Conservation (phyloP, 2,888 invertebrate species). For the Merodon equestris region DNA sequence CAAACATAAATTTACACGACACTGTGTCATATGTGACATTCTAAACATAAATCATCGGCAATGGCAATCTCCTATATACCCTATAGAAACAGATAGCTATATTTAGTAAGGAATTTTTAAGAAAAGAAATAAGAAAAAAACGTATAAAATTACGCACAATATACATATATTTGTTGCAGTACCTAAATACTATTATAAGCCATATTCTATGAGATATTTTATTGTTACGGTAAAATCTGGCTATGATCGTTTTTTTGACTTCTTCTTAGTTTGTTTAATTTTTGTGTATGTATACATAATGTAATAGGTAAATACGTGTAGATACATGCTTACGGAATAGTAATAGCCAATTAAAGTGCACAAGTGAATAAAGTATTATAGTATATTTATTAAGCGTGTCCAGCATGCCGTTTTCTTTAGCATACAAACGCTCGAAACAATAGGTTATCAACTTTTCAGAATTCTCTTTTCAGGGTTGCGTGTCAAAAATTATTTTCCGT, state of each 20-base stretch:
- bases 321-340: constrained; percentile 27
- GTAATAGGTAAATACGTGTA: no score
- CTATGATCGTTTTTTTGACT: no score
- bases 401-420: constrained; percentile 33
- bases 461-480: constrained; percentile 60
- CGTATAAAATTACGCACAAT: constrained; percentile 10
- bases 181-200: no score
- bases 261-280: no score
- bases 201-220: no score
- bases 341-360: constrained; percentile 41
- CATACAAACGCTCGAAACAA: constrained; percentile 18
- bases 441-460: constrained; percentile 63
- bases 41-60: constrained; percentile 62
- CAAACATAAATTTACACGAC: constrained; percentile 68
- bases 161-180: no score
- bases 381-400: constrained; percentile 56
- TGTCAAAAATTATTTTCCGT: constrained; percentile 66
- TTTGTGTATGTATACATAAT: no score
- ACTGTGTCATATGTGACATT: constrained; percentile 67
- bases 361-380: constrained; percentile 37
- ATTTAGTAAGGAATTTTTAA: no score
- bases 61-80: constrained; percentile 34
- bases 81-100: no score
- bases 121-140: no score
- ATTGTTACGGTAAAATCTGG: no score